These are phyloP conservation scores for Onthophagus taurus DNA, from an alignment of 1,140 invertebrate species.

Conservation along the genomic window DNA sequence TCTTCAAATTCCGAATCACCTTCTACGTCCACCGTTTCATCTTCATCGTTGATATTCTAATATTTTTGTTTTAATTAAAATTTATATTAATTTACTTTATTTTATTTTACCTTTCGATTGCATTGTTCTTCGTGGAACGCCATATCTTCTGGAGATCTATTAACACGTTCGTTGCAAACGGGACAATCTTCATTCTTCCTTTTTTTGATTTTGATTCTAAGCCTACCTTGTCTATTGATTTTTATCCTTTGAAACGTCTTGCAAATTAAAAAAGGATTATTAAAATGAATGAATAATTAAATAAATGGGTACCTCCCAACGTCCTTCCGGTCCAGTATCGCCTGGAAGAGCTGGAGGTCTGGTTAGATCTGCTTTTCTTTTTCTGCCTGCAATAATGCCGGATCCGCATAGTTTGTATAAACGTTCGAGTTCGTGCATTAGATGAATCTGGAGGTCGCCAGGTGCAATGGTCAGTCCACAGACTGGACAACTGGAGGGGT, in stretches of 20 bases:
- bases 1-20: slow-evolving; percentile 39
- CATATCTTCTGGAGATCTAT: slow-evolving; percentile 56
- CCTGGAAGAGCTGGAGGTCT: slow-evolving; percentile 39
- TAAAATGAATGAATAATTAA: slow-evolving; percentile 1
- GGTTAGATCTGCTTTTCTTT: slow-evolving; percentile 40
- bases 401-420: slow-evolving; percentile 52
- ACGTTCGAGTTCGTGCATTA: slow-evolving; percentile 67
- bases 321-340: slow-evolving; percentile 52
- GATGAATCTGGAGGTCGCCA: slow-evolving; percentile 69
- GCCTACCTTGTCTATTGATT: slow-evolving; percentile 64
- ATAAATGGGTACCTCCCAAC: slow-evolving; percentile 54
- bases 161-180: slow-evolving; percentile 59
- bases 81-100: neutral
- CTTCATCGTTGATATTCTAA: slow-evolving; percentile 36
- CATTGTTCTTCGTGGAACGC: slow-evolving; percentile 68
- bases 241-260: slow-evolving; percentile 72
- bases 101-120: slow-evolving; percentile 37
- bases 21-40: slow-evolving; percentile 46
- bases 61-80: slow-evolving; percentile 3
- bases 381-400: slow-evolving; percentile 38
- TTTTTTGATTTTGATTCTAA: slow-evolving; percentile 48
- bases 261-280: slow-evolving; percentile 10
- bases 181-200: slow-evolving; percentile 68
- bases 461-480: slow-evolving; percentile 66
- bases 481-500: slow-evolving; percentile 60